Base-by-base conservation (phyloP, 2,113 vertebrate species). In the Ia io region DNA sequence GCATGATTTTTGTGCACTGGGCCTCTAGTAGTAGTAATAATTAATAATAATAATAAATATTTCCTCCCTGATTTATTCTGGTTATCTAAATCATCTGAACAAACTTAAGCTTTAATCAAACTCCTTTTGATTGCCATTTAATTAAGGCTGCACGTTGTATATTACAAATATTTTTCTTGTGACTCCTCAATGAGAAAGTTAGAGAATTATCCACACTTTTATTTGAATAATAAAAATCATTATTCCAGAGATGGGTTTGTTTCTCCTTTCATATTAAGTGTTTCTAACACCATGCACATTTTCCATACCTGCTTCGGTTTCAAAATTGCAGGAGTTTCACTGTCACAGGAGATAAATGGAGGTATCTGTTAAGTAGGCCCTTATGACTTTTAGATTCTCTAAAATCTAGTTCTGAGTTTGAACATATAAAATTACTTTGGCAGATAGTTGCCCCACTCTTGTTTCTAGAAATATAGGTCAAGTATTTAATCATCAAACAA, bases 381-480 rank as follows among this genome's bases (percentile, higher is more conserved):
- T 87, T 85, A 37, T 83, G 95, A 73, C 73, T 86, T 92, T 65
- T 63, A 92, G 35, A 76, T 91, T 90, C 71, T 90, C 73, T 82
- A 63, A 95, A 93, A 92, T 76, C 84, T 88, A 56, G 69, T 63
- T 92, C 73, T 17, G 40, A 79, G 35, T 93, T 90, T 74, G 67
- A 93, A 79, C 44, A 73, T 65, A 92, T 65, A 42, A 91, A 94
- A 92, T 92, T 85, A 70, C 11, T 84, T 82, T 96, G 80, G 40
- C 77, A 85, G 71, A 88, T 40, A 74, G 42, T 70, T 84, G 3
- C 32, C 53, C 77, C 28, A 47, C 9, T 95, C 92, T 70, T 93
- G 49, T 95, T 94, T 90, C 73, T 71, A 77, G 77, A 95, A 93
- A 94, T 92, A 91, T 84, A 95, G 84, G 91, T 91, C 87, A 96